Evolutionary conservation across 2,888 invertebrate genomes (phyloP), one percentile per base, ranked within the genome.

Genomic region (Fissipunctia ypsillon): DNA sequence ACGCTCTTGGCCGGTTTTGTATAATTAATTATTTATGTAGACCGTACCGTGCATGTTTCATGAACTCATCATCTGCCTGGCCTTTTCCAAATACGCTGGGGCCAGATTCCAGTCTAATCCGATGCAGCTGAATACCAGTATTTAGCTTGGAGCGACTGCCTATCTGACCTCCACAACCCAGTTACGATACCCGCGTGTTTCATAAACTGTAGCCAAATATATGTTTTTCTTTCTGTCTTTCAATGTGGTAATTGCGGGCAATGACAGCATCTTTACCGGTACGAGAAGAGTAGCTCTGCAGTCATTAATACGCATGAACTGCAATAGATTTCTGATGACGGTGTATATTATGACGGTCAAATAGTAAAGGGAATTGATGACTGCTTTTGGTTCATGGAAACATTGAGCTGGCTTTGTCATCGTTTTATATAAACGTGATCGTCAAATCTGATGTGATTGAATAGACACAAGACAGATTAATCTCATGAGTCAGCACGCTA

Each of bases 401-500:
- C 2, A 43, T 48, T 64, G 54, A 65, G 35, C 19, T 48, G 41
- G 38, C 19, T 14, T 16, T 78, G 83, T 56, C 72, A 72, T 68
- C 14, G 68, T 50, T 78, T 72, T 19, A 64, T 41, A 72, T 78
- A 78, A 45, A 45, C 80, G 84, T 83, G 72, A 65, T 65, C n/a
- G 56, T 64, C 28, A 19, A 50, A 54, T 78, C 63, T 78, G 63
- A 71, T 67, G 19, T 64, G n/a, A 50, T 60, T n/a, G n/a, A 43
- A 45, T 67, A 31, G 3, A 16, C 19, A 19, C 2, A 28, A 14
- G 60, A 41, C 2, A 41, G 12, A 31, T 65, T 12, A 38, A 25
- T 1, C 25, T 38, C 19, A 43, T 12, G 12, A 12, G 10, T 7
- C 28, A 6, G 19, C n/a, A n/a, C n/a, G n/a, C n/a, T n/a, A n/a